Base-by-base conservation (phyloP, 64 coral and sea anemone species). In the Porites lutea region DNA sequence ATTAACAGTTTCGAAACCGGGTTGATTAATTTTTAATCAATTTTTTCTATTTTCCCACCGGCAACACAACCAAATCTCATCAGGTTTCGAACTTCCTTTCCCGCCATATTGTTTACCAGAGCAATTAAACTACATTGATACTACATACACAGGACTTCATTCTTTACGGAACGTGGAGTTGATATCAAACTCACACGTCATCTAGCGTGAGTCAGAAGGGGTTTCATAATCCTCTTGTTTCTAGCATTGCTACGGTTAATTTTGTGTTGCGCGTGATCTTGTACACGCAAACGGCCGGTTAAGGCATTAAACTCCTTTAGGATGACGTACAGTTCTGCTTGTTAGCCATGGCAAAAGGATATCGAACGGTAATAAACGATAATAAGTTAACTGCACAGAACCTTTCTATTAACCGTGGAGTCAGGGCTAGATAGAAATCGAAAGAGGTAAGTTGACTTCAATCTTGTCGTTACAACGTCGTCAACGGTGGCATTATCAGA, bases 41-140 rank as follows among this genome's bases (percentile, higher is more conserved):
- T n/a, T n/a, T n/a, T n/a, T 57, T 57, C 54, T 57, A 9, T 57
- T 57, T 12, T 6, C 0, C 18, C 46, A 8, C 14, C 3, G 2
- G 8, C 3, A 44, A 51, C 27, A 37, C 14, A 48, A 75, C 14
- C 15, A 75, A 52, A 76, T 4, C 13, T 65, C n/a, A 19, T 18
- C 18, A 78, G 18, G 10, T n/a, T 57, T 55, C 8, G 0, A 78
- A 58, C 75, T 55, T 78, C 75, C 50, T 78, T 21, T 6, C 75
- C 52, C 50, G 50, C n/a, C 13, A 57, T 55, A 37, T 37, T 37
- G 10, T 78, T 51, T 78, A 78, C 75, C 5, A 3, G 57, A 55
- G 51, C 50, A 78, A 78, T 78, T 55, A 58, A 23, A 15, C 16
- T 57, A 78, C 16, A 55, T 78, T 78, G 21, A 78, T 57, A 78